Percentiles rank a stretch among this genome's conserved stretches.
phyloP scores from a whole-genome alignment of 2,113 vertebrate genomes.

The Megaceryle torquata region DNA sequence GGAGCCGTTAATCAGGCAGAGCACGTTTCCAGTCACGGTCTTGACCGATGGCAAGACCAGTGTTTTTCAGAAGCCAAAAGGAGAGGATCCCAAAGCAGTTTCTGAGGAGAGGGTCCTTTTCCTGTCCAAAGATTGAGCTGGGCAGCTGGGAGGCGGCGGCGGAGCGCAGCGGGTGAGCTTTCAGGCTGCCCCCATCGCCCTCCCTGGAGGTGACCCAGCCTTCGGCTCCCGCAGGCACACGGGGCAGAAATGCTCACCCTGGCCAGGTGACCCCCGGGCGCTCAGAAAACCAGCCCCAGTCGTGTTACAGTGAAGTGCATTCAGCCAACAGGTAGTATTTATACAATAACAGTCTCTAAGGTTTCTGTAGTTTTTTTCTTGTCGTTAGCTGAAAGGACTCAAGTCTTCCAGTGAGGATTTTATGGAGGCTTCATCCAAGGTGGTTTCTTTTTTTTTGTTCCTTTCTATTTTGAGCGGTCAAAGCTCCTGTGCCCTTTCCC shows the following conservation, averaged over 20 bases:
- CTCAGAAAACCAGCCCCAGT: conserved; percentile 18
- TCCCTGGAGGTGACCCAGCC: not conserved
- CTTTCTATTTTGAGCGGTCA: conserved; percentile 57
- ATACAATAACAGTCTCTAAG: conserved; percentile 60
- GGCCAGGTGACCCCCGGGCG: not conserved
- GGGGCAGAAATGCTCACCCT: not conserved
- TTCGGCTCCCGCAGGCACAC: not conserved
- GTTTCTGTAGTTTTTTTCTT: conserved; percentile 69
- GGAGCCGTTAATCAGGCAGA: not conserved
- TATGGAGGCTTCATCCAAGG: conserved; percentile 75
- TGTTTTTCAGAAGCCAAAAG: conserved; percentile 61
- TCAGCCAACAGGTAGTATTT: conserved; percentile 73
- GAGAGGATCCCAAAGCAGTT: conserved; percentile 35
- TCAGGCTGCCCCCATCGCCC: not conserved
- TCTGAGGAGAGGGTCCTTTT: conserved; percentile 44
- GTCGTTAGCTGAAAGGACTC: conserved; percentile 77
- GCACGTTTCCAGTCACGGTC: not conserved
- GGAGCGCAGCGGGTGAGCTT: not conserved
- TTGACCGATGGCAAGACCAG: not conserved
- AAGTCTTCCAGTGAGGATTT: conserved; percentile 83
- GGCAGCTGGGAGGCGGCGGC: not conserved
- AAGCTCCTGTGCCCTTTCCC: conserved; percentile 73
- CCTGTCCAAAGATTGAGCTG: conserved; percentile 48
- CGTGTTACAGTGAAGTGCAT: conserved; percentile 70
- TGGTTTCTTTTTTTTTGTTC: conserved; percentile 53